Conservation (phyloP, 2,888 invertebrate genomes). For the Drosophila siamana region DNA sequence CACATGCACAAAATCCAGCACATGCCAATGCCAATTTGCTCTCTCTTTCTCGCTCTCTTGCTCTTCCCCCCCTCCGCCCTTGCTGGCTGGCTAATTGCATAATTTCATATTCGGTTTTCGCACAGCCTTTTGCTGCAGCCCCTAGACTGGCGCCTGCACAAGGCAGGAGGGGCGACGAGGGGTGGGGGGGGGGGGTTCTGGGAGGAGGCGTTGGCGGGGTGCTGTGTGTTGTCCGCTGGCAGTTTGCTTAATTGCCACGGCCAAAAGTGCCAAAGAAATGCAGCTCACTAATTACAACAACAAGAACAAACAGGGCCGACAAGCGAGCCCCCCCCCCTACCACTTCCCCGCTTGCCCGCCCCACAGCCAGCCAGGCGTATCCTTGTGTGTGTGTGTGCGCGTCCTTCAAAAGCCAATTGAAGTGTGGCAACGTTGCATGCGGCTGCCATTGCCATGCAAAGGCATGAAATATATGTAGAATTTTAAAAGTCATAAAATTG, state of each 20-base stretch:
- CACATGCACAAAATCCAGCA: background rate
- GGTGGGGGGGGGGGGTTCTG: no score
- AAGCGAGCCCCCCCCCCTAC: slow-evolving; percentile 14
- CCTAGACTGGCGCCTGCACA: background rate
- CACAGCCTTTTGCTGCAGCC: slow-evolving; percentile 39
- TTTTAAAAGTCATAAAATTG: slow-evolving; percentile 84
- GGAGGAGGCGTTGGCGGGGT: background rate
- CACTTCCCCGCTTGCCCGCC: background rate
- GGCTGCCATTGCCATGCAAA: slow-evolving; percentile 40
- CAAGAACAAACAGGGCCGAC: slow-evolving; percentile 57
- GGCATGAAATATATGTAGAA: slow-evolving; percentile 79
- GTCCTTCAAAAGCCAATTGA: slow-evolving; percentile 79
- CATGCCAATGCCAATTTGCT: slow-evolving; percentile 12
- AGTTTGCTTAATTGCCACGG: slow-evolving; percentile 75
- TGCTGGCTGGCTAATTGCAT: slow-evolving; percentile 61
- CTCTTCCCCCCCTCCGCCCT: background rate
- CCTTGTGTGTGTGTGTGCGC: slow-evolving; percentile 45
- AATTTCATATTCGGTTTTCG: slow-evolving; percentile 68
- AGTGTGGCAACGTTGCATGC: slow-evolving; percentile 77
- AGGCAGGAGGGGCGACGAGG: background rate
- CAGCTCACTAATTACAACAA: slow-evolving; percentile 77
- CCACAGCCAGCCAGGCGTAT: slow-evolving; percentile 46
- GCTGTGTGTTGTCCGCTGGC: slow-evolving; percentile 36
- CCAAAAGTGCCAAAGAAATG: slow-evolving; percentile 79
- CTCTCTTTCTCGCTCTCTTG: background rate